Base-by-base conservation (phyloP, 2,113 vertebrate species). In the Columbina picui region DNA sequence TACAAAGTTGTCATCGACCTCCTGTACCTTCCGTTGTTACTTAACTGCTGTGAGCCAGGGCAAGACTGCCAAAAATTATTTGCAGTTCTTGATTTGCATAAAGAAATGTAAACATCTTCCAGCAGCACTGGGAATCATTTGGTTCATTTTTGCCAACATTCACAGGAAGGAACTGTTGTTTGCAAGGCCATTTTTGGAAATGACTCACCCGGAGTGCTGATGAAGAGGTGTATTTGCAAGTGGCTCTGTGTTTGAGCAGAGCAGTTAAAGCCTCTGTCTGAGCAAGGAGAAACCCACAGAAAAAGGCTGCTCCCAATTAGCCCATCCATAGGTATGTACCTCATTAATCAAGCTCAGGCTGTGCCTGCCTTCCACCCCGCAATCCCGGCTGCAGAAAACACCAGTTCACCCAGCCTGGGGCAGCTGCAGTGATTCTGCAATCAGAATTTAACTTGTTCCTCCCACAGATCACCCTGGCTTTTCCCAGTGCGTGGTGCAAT, bases 241-340 rank as follows among this genome's bases (percentile, higher is more conserved):
- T 6, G 53, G 11, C 4, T 43, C 43, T 1, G 3, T 6, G 3
- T 50, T n/a, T 7, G 50, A 60, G 27, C 0, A 0, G 53, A 69
- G 59, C 10, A 41, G 29, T 3, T 56, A 18, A 32, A 86, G 27
- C 23, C 38, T 30, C 60, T 2, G 50, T 2, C 23, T 21, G 3
- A 30, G 17, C 13, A 12, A 71, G 13, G 2, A 12, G 34, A 50
- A 91, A 17, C 4, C 5, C 65, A 19, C 41, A 5, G 3, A 27
- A 5, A 53, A 26, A 38, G 10, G 41, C 69, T 52, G 38, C 12
- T 87, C 11, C 41, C 11, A 9, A 25, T 30, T 43, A 20, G 7
- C 53, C 36, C 43, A 16, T 12, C 34, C 41, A 2, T 10, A 27
- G n/a, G 11, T 7, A 22, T 39, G 8, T 41, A 21, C 6, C 1